Base-by-base conservation (phyloP, 2,888 invertebrate species). In the Oithona nana region DNA sequence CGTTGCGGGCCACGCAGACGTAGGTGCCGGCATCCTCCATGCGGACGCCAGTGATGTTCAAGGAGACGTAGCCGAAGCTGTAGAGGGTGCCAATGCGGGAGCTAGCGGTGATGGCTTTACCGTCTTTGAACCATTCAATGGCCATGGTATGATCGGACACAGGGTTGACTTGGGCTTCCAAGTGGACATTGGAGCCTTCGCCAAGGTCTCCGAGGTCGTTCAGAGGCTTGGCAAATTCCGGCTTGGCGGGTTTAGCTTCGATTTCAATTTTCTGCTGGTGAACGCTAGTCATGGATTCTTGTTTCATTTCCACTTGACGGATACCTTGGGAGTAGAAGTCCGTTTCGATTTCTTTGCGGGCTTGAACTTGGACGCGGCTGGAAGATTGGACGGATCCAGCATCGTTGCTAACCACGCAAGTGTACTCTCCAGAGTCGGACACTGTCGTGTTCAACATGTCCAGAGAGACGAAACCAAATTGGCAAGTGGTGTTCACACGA, bases 21-120 rank as follows among this genome's bases (percentile, higher is more conserved):
- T 92, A 92, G 75, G 86, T 84, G 76, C 94, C 94, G 72, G 88
- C 84, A 83, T 98, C 97, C 83, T 97, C 95, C 80, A 86, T 83
- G 79, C 93, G 86, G 81, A 94, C 86, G 83, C 94, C 93, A 84
- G 92, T 81, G 76, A 97, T 93, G 78, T 94, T 94, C 72, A 95
- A 84, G 78, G 92, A 90, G 79, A 94, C 93, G 81, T 93, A 93
- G 74, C 94, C 94, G 82, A 95, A 94, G 83, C 94, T 95, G 82
- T 90, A 90, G 80, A 90, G 88, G 74, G 92, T 89, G 74, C 88
- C 88, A 77, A 92, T 93, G 77, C 94, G 56, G 22, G 62, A 62
- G 24, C 95, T 94, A 73, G 92, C 90, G 76, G 90, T 92, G 71
- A 98, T 86, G 29, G 93, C 83, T 74, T 84, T 81, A 68, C 93